Percentiles rank a stretch among this genome's conserved stretches.
These are phyloP conservation scores for Psammodynastes pulverulentus DNA, from an alignment of 2,113 vertebrate genomes.

Conservation along the genomic window DNA sequence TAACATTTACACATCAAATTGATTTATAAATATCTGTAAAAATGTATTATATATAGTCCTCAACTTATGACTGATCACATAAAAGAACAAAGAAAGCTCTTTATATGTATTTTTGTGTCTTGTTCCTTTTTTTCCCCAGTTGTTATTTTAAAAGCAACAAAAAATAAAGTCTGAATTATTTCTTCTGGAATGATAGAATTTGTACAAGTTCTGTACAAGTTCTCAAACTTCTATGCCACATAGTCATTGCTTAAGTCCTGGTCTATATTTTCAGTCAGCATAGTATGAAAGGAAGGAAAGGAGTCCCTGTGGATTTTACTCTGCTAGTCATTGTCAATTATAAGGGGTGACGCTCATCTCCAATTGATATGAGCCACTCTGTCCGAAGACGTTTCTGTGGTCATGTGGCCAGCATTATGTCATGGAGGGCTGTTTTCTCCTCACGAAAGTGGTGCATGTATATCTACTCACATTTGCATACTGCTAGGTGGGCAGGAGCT, in stretches of 20 bases:
- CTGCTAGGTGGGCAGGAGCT: background rate
- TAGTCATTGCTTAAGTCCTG: background rate
- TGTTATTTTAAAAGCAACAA: background rate
- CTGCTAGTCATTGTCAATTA: background rate
- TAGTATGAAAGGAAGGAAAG: background rate
- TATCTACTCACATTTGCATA: background rate
- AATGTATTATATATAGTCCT: background rate
- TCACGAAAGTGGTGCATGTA: background rate
- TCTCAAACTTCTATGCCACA: background rate
- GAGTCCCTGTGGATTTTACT: background rate
- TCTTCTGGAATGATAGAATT: background rate
- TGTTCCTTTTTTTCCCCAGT: background rate
- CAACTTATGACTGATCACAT: background rate
- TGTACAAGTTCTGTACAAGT: background rate
- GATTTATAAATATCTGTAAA: background rate
- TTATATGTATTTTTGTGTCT: background rate
- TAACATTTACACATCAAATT: background rate
- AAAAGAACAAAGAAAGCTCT: background rate
- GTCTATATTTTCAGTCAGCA: background rate
- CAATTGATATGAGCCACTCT: background rate
- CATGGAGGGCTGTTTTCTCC: background rate
- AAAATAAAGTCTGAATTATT: background rate
- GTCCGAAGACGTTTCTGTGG: background rate
- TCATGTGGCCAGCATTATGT: background rate
- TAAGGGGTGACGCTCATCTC: background rate